Evolutionary conservation across 2,113 vertebrate genomes (phyloP).

Genomic region (Cyanoliseus patagonus): DNA sequence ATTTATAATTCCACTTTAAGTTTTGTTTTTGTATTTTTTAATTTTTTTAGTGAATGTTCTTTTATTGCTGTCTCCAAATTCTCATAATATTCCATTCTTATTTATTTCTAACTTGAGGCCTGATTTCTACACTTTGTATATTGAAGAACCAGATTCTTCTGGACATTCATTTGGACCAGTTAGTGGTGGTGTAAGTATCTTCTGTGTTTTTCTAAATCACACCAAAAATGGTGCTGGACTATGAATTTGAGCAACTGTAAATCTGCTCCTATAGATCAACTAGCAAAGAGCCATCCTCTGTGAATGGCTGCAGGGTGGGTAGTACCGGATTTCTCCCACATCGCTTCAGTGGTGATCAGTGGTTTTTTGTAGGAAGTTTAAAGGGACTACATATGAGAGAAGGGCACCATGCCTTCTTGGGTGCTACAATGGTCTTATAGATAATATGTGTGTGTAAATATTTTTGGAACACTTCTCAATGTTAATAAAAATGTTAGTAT

Average conservation of each 20-base stretch:
- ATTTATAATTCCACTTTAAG: background rate
- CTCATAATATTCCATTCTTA: background rate
- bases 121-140: constrained; percentile 88
- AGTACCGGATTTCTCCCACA: background rate
- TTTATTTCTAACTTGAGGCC: constrained; percentile 77
- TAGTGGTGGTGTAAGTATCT: constrained; percentile 80
- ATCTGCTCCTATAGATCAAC: background rate
- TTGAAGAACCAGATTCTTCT: constrained; percentile 88
- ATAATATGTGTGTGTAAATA: background rate
- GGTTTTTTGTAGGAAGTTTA: background rate
- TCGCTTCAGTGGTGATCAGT: background rate
- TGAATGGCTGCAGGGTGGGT: background rate
- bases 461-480: background rate
- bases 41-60: background rate
- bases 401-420: background rate
- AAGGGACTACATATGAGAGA: background rate
- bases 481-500: background rate
- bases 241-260: background rate
- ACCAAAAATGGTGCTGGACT: background rate
- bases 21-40: background rate
- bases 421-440: background rate
- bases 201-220: background rate
- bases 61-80: background rate
- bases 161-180: constrained; percentile 86
- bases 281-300: background rate